phyloP scores from a whole-genome alignment of 2,113 vertebrate species.

The Antidorcas marsupialis region DNA sequence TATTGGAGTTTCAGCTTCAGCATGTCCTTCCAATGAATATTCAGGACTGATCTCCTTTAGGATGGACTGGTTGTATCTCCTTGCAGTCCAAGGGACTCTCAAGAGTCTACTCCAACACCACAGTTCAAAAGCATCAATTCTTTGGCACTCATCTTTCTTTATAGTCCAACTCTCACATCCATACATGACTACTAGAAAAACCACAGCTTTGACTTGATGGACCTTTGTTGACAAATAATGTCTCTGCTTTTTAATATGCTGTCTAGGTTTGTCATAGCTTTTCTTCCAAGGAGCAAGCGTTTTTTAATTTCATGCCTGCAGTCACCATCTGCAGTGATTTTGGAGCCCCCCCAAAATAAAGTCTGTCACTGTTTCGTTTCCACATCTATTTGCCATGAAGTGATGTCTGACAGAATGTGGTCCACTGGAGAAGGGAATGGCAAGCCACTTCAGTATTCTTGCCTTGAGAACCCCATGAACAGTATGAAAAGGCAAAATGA shows the following conservation, averaged over 20 bases:
- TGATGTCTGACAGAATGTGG: neutral
- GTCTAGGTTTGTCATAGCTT: neutral
- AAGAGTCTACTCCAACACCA: neutral
- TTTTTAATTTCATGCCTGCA: neutral
- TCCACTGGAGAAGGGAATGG: too few relatives aligned
- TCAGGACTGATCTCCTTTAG: neutral
- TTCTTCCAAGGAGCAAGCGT: neutral
- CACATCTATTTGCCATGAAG: neutral
- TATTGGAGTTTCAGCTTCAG: neutral
- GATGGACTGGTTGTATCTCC: neutral
- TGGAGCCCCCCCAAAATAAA: neutral
- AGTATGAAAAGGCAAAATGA: too few relatives aligned
- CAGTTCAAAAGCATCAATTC: neutral
- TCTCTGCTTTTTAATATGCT: neutral
- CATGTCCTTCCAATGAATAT: neutral
- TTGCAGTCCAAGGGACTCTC: neutral
- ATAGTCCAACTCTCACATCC: neutral
- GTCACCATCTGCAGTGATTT: neutral
- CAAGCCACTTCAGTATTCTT: too few relatives aligned
- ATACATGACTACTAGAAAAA: neutral
- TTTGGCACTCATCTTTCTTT: neutral
- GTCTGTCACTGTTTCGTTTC: neutral
- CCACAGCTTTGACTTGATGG: neutral
- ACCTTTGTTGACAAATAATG: neutral
- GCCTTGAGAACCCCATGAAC: too few relatives aligned